A percentile compares a stretch with the other conserved stretches of the same genome.
Conservation (phyloP, 2,888 invertebrate species). For the Calameuta idolon region DNA sequence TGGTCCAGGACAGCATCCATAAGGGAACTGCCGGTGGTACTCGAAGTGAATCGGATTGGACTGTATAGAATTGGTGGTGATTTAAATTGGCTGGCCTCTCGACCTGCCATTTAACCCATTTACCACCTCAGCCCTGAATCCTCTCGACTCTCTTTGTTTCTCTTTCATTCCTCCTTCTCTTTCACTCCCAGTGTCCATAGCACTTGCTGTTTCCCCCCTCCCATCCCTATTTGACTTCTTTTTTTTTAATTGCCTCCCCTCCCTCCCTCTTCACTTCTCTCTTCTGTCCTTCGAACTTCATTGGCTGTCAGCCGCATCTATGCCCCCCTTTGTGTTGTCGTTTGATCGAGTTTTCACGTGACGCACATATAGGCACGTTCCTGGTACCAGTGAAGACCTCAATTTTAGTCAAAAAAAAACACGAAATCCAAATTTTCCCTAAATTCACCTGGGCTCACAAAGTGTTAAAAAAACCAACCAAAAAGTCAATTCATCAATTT, state of each 20-base stretch:
- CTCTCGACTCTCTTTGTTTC: neutral
- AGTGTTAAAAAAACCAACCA: too few species aligned
- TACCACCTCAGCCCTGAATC: slow-evolving; percentile 31
- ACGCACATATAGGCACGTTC: neutral
- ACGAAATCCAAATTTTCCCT: neutral
- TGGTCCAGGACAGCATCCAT: neutral
- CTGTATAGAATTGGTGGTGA: slow-evolving; percentile 43
- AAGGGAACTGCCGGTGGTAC: slow-evolving; percentile 17
- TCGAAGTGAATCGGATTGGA: slow-evolving; percentile 40
- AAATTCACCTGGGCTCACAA: neutral
- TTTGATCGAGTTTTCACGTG: slow-evolving; percentile 1
- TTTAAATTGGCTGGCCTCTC: slow-evolving; percentile 50
- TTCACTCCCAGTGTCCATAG: neutral
- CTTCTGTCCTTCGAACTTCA: neutral
- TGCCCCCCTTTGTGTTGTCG: neutral
- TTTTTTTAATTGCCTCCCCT: slow-evolving; percentile 6
- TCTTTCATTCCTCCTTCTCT: neutral
- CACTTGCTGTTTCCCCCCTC: neutral
- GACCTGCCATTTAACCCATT: slow-evolving; percentile 49
- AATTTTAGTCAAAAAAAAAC: neutral
- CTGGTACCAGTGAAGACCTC: neutral
- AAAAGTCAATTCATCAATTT: neutral
- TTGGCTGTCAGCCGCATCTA: neutral
- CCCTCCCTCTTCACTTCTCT: neutral
- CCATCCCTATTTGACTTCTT: neutral